phyloP scores from a whole-genome alignment of 2,888 invertebrate genomes.

The Tetragonisca angustula region DNA sequence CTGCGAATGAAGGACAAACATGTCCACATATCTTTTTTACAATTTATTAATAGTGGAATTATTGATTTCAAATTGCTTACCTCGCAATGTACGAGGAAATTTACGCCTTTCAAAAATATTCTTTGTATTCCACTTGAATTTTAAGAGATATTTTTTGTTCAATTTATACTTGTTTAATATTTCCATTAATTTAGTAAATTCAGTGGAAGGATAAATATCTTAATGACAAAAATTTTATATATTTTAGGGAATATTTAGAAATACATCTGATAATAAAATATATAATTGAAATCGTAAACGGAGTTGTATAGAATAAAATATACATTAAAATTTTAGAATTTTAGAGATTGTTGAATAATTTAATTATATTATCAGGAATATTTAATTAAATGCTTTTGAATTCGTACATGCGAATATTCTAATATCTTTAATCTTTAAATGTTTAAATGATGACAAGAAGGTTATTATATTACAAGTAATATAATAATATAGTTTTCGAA shows the following conservation, averaged over 20 bases:
- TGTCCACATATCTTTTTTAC: background rate
- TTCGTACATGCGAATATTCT: slow-evolving; percentile 13
- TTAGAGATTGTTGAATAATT: background rate
- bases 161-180: background rate
- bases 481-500: no score
- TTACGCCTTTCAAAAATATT: background rate
- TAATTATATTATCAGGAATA: background rate
- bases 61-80: slow-evolving; percentile 1
- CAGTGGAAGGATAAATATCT: slow-evolving; percentile 22
- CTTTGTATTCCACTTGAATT: background rate
- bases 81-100: slow-evolving; percentile 28
- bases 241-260: background rate
- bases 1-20: slow-evolving; percentile 15
- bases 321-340: background rate
- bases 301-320: background rate
- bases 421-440: background rate
- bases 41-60: background rate
- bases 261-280: background rate
- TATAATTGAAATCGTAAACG: background rate
- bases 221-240: slow-evolving; percentile 10
- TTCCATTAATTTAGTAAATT: background rate
- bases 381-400: background rate
- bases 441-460: background rate
- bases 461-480: background rate
- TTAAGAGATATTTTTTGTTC: background rate